These are phyloP conservation scores for Erythrocebus patas DNA, from an alignment of 2,113 vertebrate genomes.

Conservation along the genomic window DNA sequence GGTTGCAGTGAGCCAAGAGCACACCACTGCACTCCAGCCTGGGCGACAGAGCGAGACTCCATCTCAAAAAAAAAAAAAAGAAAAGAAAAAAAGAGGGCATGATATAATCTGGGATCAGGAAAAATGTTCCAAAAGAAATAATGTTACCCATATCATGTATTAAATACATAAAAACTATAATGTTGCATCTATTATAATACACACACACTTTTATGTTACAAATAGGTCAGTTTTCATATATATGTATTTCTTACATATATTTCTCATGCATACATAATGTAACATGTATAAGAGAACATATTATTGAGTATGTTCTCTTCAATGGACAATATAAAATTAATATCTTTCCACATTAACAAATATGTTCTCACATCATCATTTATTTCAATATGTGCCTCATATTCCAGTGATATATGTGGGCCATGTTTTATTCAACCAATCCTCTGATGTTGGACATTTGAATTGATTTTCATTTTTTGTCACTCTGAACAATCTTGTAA, in stretches of 20 bases:
- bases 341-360: neutral
- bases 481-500: neutral
- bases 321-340: neutral
- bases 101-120: neutral
- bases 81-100: neutral
- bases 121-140: neutral
- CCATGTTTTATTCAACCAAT: neutral
- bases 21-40: too few species aligned
- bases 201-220: neutral
- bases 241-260: neutral
- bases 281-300: neutral
- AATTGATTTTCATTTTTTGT: slow-evolving; percentile 26
- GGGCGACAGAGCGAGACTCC: too few species aligned
- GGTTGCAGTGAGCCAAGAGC: too few species aligned
- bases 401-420: neutral
- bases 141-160: neutral
- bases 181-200: neutral
- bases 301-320: neutral
- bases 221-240: neutral
- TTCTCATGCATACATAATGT: neutral
- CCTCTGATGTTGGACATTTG: neutral
- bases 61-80: too few species aligned
- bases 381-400: neutral
- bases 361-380: neutral
- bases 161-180: neutral